Evolutionary conservation across 2,797 vertebrate genomes (phyloP), one percentile per base, ranked within the genome.

Genomic region (Eulemur mongoz): DNA sequence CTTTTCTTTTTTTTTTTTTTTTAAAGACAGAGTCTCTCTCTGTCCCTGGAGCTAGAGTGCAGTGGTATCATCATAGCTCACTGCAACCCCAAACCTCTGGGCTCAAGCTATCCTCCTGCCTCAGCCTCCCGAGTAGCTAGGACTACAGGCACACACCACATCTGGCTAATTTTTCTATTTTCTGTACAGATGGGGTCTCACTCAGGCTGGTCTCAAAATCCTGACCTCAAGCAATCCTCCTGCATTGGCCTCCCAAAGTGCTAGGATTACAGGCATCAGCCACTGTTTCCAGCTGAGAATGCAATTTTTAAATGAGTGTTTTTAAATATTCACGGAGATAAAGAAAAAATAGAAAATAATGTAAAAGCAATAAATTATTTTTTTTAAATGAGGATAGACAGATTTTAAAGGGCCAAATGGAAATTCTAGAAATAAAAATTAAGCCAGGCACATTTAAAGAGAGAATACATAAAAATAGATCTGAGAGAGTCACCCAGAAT

Each of bases 341-440:
- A 89, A 80, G 17, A 91, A 81, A 59, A 48, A 70, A 70, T n/a
- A 78, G 35, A 89, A 91, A 88, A 83, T 78, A 92, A 93, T 54
- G 12, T 83, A 59, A 86, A 89, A 59, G 6, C 17, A 93, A 84
- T 72, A 78, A 61, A 48, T 27, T 25, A 54, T 81, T 67, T 75
- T 75, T 40, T 40, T 40, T 15, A 38, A n/a, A 14, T 80, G 69
- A 85, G 11, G 3, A 83, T 14, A 30, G 27, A 17, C n/a, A 65
- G 27, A 15, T 76, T 91, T 59, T 57, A 87, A 88, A 70, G 38
- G n/a, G 23, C 12, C 5, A 78, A 78, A 18, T 22, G 40, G 18
- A 86, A 43, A 85, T 76, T 86, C 32, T 67, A 92, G 27, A 86
- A 89, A 83, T 48, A 90, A 90, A 79, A 94, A 70, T 87, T 87